phyloP scores from a whole-genome alignment of 1,140 invertebrate species.

The Ptiloglossa arizonensis region DNA sequence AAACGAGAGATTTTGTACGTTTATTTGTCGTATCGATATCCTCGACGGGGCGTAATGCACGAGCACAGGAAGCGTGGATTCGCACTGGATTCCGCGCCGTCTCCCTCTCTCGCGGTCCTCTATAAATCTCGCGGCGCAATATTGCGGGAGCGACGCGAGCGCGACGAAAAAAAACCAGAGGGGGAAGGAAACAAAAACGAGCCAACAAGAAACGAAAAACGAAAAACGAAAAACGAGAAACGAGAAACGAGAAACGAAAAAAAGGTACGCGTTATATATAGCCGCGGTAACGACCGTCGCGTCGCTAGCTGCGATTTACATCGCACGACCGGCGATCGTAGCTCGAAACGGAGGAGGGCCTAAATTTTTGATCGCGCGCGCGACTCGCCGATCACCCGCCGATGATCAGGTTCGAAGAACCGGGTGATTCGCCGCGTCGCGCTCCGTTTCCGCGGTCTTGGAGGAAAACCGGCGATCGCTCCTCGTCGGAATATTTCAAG shows the following conservation, averaged over 20 bases:
- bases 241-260: neutral
- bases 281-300: slow-evolving; percentile 4
- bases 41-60: slow-evolving; percentile 30
- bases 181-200: neutral
- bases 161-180: neutral
- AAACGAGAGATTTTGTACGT: slow-evolving; percentile 61
- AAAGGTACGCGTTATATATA: neutral
- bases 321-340: slow-evolving; percentile 5
- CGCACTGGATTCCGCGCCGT: slow-evolving; percentile 18
- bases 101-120: neutral
- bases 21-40: slow-evolving; percentile 66
- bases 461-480: slow-evolving; percentile 13
- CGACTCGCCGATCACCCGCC: slow-evolving; percentile 27
- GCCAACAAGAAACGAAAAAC: neutral
- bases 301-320: slow-evolving; percentile 28
- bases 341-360: neutral
- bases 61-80: slow-evolving; percentile 22
- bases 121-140: slow-evolving; percentile 51
- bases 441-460: slow-evolving; percentile 9
- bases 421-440: neutral
- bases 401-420: slow-evolving; percentile 27
- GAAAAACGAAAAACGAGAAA: neutral
- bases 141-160: slow-evolving; percentile 31
- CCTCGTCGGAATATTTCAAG: slow-evolving; percentile 9
- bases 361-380: slow-evolving; percentile 39